Percentiles rank a stretch among this genome's conserved stretches.
Conservation (phyloP, 1,140 invertebrate genomes). For the Magallana ariakensis region DNA sequence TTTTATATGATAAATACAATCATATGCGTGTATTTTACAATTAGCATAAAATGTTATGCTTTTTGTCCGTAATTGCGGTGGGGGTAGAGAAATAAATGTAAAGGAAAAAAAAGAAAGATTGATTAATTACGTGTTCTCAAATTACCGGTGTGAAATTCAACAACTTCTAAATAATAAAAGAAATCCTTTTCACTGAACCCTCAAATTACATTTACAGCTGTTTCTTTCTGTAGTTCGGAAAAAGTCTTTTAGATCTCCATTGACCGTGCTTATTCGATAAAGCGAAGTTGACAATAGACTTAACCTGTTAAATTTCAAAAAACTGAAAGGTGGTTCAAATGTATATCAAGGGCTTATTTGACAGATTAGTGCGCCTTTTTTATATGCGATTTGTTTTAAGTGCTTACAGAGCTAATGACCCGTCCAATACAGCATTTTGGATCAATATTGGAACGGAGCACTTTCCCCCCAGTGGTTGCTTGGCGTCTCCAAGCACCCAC, state of each 20-base stretch:
- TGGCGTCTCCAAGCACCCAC: conserved; percentile 68
- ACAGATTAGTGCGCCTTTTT: background rate
- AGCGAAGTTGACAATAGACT: conserved; percentile 2
- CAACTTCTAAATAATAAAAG: background rate
- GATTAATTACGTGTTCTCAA: background rate
- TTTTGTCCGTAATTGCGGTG: too few relatives aligned
- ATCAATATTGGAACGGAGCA: conserved; percentile 55
- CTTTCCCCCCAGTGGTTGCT: conserved; percentile 61
- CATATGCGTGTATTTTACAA: too few relatives aligned
- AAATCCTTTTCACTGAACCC: background rate
- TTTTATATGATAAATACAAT: too few relatives aligned
- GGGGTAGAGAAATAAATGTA: too few relatives aligned
- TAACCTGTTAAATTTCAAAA: conserved; percentile 31
- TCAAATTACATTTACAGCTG: background rate
- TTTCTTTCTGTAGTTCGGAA: background rate
- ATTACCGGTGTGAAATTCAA: background rate
- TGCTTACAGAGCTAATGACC: conserved; percentile 19
- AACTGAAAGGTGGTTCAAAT: conserved; percentile 16
- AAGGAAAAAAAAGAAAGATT: too few relatives aligned
- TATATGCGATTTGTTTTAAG: conserved; percentile 35
- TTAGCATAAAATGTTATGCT: too few relatives aligned
- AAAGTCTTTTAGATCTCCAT: background rate
- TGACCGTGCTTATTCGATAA: background rate
- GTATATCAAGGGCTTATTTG: background rate
- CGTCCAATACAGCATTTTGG: conserved; percentile 1